Evolutionary conservation across 2,888 invertebrate species (phyloP).

Genomic region (Agrochola litura): DNA sequence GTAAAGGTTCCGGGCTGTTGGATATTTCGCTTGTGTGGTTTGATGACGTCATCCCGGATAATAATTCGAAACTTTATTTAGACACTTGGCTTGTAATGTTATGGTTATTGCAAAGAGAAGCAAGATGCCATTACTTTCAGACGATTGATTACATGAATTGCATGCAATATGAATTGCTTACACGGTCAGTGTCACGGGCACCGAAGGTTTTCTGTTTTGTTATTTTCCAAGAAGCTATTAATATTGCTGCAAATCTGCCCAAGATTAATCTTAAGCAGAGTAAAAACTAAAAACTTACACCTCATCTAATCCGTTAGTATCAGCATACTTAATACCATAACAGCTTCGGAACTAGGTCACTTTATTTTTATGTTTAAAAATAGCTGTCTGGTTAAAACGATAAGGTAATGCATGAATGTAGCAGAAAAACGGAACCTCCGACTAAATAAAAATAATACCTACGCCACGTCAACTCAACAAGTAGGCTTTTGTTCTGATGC

Average conservation of each 20-base stretch:
- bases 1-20: conserved; percentile 41
- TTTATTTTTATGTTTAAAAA: not conserved
- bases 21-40: conserved; percentile 55
- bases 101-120: conserved; percentile 24
- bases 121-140: conserved; percentile 28
- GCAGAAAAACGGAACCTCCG: conserved; percentile 18
- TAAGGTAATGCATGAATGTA: conserved; percentile 21
- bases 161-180: conserved; percentile 8
- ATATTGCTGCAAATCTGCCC: not conserved
- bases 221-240: not conserved
- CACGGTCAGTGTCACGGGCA: not conserved
- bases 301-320: not conserved
- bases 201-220: not conserved
- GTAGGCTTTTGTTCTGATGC: conserved; percentile 47
- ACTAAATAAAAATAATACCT: conserved; percentile 26
- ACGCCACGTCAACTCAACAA: conserved; percentile 46
- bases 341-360: not conserved
- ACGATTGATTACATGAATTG: conserved; percentile 26
- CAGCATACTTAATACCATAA: not conserved
- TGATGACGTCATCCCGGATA: conserved; percentile 25
- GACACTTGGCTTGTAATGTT: conserved; percentile 28
- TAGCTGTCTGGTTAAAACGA: not conserved
- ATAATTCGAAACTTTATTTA: conserved; percentile 45
- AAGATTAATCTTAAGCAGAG: not conserved
- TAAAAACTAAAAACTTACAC: not conserved